These are phyloP conservation scores for Drosophila dives DNA, from an alignment of 2,888 invertebrate species.

Conservation along the genomic window DNA sequence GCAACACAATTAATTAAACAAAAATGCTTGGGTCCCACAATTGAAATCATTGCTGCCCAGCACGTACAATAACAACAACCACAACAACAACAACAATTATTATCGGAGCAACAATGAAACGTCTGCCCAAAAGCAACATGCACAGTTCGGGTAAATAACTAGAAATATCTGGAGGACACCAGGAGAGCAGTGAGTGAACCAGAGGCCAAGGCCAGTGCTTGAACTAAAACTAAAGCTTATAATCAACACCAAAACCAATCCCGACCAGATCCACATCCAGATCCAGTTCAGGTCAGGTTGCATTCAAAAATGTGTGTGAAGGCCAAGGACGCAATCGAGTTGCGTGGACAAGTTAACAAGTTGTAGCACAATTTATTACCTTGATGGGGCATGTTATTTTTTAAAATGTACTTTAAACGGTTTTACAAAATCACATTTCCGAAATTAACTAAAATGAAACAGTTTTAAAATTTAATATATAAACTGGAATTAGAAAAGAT, in stretches of 20 bases:
- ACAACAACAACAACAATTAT: slow-evolving; percentile 30
- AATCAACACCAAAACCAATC: background rate
- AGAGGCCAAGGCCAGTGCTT: slow-evolving; percentile 19
- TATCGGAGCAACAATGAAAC: slow-evolving; percentile 62
- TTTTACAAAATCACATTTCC: background rate
- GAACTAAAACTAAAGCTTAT: background rate
- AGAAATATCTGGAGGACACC: slow-evolving; percentile 11
- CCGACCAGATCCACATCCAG: slow-evolving; percentile 3
- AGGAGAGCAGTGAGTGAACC: slow-evolving; percentile 30
- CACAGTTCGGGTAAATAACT: slow-evolving; percentile 37
- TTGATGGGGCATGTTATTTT: background rate
- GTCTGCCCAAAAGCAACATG: slow-evolving; percentile 29
- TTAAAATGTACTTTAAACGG: background rate
- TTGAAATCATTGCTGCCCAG: slow-evolving; percentile 41
- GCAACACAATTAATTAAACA: slow-evolving; percentile 19
- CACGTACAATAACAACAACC: slow-evolving; percentile 54
- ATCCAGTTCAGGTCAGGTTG: slow-evolving; percentile 26
- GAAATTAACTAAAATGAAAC: too few species aligned
- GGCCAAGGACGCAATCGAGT: slow-evolving; percentile 64
- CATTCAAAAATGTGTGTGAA: slow-evolving; percentile 63
- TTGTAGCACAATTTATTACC: background rate
- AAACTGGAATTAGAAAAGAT: background rate
- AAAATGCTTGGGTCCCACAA: slow-evolving; percentile 40
- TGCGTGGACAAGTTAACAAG: slow-evolving; percentile 18
- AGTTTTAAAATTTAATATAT: background rate